phyloP scores from a whole-genome alignment of 2,797 vertebrate species.

The Steatocranus sp. region DNA sequence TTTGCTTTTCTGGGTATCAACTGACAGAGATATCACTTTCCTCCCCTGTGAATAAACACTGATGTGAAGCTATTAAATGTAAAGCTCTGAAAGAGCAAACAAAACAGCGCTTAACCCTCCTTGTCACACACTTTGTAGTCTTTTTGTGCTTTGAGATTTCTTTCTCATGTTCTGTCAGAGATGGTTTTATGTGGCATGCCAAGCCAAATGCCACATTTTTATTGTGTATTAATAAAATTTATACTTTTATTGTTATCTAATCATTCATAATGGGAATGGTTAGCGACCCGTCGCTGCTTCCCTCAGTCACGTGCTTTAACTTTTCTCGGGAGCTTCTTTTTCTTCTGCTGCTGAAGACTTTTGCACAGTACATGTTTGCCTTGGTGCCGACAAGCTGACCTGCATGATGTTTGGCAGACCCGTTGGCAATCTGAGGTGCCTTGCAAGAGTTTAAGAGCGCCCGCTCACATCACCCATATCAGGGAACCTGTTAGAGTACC shows the following conservation, averaged over 20 bases:
- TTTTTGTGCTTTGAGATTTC: background rate
- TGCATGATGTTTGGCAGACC: background rate
- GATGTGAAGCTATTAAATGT: conserved; percentile 8
- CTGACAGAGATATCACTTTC: background rate
- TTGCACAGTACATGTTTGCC: conserved; percentile 50
- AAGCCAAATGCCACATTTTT: conserved; percentile 58
- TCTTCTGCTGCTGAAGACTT: conserved; percentile 51
- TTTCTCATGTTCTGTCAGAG: background rate
- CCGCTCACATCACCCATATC: conserved; percentile 24
- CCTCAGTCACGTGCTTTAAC: conserved; percentile 16
- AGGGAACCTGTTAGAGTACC: conserved; percentile 54
- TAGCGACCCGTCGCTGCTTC: conserved; percentile 13
- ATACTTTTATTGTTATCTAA: conserved; percentile 85
- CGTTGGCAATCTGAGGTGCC: conserved; percentile 42
- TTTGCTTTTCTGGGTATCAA: background rate
- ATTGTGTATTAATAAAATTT: conserved; percentile 81
- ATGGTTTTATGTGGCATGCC: conserved; percentile 31
- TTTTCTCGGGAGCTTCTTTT: conserved; percentile 11
- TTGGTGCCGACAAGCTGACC: conserved; percentile 44
- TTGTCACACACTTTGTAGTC: background rate
- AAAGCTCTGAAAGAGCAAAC: conserved; percentile 4
- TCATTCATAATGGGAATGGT: conserved; percentile 74
- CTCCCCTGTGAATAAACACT: conserved; percentile 28
- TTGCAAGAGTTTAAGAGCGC: conserved; percentile 37
- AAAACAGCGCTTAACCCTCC: background rate